A percentile compares a stretch with the other conserved stretches of the same genome.
Conservation (phyloP, 2,113 vertebrate genomes). For the Cairina moschata region DNA sequence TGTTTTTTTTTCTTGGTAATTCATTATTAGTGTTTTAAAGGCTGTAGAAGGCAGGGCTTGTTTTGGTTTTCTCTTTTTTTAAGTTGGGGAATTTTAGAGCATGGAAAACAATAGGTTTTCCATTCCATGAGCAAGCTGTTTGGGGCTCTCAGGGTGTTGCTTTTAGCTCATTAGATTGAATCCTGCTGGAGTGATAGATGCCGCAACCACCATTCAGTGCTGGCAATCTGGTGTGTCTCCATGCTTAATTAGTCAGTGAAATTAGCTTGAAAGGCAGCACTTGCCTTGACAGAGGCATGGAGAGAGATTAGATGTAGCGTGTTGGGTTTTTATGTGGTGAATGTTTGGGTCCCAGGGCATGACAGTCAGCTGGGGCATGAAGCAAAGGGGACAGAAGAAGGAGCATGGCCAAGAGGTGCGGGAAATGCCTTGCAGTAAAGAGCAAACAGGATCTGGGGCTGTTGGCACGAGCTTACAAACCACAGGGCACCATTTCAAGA, state of each 20-base stretch:
- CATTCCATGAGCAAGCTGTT: conserved; percentile 1
- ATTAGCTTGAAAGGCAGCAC: conserved; percentile 37
- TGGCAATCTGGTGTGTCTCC: conserved; percentile 17
- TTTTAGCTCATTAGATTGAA: conserved; percentile 18
- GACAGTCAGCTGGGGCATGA: background rate
- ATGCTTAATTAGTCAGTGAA: conserved; percentile 49
- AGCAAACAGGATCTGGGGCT: background rate
- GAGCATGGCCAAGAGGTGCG: background rate
- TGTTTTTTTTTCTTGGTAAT: conserved; percentile 15
- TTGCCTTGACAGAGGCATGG: conserved; percentile 35
- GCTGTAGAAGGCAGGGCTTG: background rate
- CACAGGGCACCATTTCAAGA: background rate
- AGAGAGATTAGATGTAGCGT: background rate
- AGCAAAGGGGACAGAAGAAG: background rate
- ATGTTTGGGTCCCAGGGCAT: background rate
- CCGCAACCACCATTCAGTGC: background rate
- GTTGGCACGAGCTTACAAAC: background rate
- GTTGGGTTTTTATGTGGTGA: background rate
- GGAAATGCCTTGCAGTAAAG: background rate
- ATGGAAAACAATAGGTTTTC: conserved; percentile 3
- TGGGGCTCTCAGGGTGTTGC: background rate
- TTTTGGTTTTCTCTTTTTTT: background rate
- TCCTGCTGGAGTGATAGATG: conserved; percentile 30
- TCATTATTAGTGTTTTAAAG: conserved; percentile 31
- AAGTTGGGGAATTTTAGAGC: conserved; percentile 17